These are phyloP conservation scores for Pithecia hirsuta DNA, from an alignment of 2,797 vertebrate genomes.

Conservation along the genomic window DNA sequence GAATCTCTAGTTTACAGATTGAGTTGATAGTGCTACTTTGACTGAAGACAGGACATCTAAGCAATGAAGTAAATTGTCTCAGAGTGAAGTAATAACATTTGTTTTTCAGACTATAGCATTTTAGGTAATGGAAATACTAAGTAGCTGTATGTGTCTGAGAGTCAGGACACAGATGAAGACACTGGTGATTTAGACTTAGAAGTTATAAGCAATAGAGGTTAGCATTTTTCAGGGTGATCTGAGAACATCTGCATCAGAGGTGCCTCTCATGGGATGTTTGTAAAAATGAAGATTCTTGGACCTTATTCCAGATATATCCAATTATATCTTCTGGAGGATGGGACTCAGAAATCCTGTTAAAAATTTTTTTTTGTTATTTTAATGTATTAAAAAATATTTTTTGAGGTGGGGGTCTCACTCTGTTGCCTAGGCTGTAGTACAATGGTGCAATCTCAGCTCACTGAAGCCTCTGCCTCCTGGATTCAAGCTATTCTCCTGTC, in stretches of 20 bases:
- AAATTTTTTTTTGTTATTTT: neutral
- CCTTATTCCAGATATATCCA: neutral
- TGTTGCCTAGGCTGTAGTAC: too few relatives aligned
- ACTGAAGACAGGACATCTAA: neutral
- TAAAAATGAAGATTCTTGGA: neutral
- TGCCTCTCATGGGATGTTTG: neutral
- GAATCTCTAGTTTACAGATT: neutral
- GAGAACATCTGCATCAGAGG: neutral
- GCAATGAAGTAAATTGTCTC: neutral
- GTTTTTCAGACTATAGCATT: neutral
- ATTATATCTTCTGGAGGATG: neutral
- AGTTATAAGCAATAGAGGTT: neutral
- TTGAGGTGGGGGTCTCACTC: too few relatives aligned
- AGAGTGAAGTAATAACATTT: neutral
- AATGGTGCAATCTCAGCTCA: too few relatives aligned
- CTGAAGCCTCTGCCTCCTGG: too few relatives aligned
- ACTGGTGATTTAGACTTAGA: neutral
- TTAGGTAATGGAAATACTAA: neutral
- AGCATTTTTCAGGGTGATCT: neutral
- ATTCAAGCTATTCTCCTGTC: too few relatives aligned
- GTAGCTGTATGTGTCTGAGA: neutral
- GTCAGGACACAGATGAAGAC: neutral
- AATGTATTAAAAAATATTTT: neutral
- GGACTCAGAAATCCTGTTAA: neutral
- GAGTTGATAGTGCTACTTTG: neutral